These are phyloP conservation scores for Procambarus virginalis DNA, from an alignment of 1,140 invertebrate species.

Conservation along the genomic window DNA sequence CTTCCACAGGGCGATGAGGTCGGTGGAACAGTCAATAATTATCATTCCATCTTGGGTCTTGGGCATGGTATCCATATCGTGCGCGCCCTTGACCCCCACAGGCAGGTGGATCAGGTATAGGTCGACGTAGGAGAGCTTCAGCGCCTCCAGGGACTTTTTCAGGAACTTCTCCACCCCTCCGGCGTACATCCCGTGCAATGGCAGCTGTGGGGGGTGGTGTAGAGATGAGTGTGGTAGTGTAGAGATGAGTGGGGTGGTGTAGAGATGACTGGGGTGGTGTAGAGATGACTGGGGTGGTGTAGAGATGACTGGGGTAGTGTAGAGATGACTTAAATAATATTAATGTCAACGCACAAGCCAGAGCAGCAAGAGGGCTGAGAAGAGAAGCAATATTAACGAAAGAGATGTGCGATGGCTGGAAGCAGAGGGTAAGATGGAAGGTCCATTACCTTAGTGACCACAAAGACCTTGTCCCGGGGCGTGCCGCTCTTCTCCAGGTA, in stretches of 20 bases:
- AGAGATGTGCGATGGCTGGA: not conserved
- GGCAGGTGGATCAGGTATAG: slow-evolving; percentile 89
- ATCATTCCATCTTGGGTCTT: slow-evolving; percentile 1
- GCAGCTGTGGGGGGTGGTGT: slow-evolving; percentile 67
- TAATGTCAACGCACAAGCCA: no score
- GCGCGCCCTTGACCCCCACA: slow-evolving; percentile 59
- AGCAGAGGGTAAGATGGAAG: not conserved
- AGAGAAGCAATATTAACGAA: not conserved
- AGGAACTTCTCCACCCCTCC: slow-evolving; percentile 83
- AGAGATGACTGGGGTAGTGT: no score
- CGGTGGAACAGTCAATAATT: slow-evolving; percentile 24
- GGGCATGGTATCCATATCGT: slow-evolving; percentile 27
- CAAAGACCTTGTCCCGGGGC: slow-evolving; percentile 79
- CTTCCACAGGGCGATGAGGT: slow-evolving; percentile 61
- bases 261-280: no score
- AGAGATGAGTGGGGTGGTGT: no score
- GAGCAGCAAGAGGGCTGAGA: no score
- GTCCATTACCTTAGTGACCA: slow-evolving; percentile 69
- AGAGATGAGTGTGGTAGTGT: no score
- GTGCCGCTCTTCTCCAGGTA: slow-evolving; percentile 74
- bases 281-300: no score
- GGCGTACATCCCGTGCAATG: slow-evolving; percentile 74
- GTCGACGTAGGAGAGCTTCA: slow-evolving; percentile 88
- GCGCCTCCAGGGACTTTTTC: slow-evolving; percentile 81
- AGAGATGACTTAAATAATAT: no score